Conservation (phyloP, 2,113 vertebrate genomes). For the Kobus ellipsiprymnus region DNA sequence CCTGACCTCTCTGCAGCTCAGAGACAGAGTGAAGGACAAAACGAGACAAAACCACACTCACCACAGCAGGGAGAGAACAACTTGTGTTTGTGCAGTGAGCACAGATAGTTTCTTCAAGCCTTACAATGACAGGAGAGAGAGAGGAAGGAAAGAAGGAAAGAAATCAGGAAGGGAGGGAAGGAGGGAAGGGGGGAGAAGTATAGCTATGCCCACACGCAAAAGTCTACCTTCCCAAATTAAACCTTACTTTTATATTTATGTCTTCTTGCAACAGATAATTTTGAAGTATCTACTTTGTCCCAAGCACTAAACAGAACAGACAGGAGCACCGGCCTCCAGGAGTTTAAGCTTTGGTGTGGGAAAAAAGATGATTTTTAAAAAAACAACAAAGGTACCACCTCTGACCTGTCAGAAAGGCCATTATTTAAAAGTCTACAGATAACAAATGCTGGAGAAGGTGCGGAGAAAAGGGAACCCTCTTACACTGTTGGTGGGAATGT, state of each 20-base stretch:
- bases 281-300: background rate
- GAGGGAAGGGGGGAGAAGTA: background rate
- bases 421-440: background rate
- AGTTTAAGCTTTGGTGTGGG: background rate
- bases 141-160: background rate
- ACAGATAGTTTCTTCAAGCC: background rate
- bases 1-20: background rate
- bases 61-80: background rate
- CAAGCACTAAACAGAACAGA: background rate
- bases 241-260: background rate
- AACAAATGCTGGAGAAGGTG: background rate
- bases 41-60: background rate
- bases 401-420: background rate
- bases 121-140: background rate
- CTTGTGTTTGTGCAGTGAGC: background rate
- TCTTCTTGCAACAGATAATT: background rate
- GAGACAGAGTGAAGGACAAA: background rate
- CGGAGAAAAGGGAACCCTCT: background rate
- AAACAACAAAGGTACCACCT: background rate
- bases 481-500: background rate
- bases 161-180: fast-evolving
- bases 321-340: background rate
- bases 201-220: background rate
- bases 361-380: background rate
- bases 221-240: background rate